Conservation (phyloP, 2,888 invertebrate genomes). For the Adela reaumurella region DNA sequence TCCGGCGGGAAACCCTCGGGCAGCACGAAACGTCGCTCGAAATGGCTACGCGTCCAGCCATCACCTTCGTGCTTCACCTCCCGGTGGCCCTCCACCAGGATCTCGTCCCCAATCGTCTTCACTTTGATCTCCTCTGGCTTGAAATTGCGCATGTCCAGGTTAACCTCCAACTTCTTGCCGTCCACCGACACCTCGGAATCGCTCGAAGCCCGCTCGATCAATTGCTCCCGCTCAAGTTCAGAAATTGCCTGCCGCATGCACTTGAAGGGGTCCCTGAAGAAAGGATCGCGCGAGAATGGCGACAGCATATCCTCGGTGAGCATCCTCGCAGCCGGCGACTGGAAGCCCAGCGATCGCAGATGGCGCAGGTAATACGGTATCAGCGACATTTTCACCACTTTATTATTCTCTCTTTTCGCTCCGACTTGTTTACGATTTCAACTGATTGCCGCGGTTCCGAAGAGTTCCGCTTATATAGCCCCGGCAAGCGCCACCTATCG, state of each 20-base stretch:
- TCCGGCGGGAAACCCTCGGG: conserved; percentile 74
- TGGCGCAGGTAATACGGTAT: conserved; percentile 45
- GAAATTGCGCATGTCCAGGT: conserved; percentile 75
- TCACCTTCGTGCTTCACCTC: conserved; percentile 72
- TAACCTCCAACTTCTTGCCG: conserved; percentile 68
- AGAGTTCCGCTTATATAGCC: conserved; percentile 28
- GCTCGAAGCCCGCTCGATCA: conserved; percentile 45
- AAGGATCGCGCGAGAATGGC: conserved; percentile 32
- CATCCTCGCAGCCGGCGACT: conserved; percentile 30
- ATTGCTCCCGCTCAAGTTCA: conserved; percentile 24
- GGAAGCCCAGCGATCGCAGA: conserved; percentile 30
- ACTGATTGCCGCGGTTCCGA: not conserved
- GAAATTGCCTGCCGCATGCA: conserved; percentile 25
- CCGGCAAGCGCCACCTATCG: conserved; percentile 23
- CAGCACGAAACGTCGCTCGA: conserved; percentile 69
- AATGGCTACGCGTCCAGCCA: conserved; percentile 72
- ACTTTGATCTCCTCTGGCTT: conserved; percentile 75
- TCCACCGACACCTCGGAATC: conserved; percentile 55
- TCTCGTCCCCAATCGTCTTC: conserved; percentile 68
- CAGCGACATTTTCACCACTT: conserved; percentile 31
- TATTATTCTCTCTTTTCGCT: conserved; percentile 9
- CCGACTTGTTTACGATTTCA: conserved; percentile 17
- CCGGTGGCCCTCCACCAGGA: conserved; percentile 76
- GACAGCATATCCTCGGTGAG: conserved; percentile 33
- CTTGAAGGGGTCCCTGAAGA: conserved; percentile 38